Base-by-base conservation (phyloP, 2,888 invertebrate species). In the Zhuqinia jingwanae region DNA sequence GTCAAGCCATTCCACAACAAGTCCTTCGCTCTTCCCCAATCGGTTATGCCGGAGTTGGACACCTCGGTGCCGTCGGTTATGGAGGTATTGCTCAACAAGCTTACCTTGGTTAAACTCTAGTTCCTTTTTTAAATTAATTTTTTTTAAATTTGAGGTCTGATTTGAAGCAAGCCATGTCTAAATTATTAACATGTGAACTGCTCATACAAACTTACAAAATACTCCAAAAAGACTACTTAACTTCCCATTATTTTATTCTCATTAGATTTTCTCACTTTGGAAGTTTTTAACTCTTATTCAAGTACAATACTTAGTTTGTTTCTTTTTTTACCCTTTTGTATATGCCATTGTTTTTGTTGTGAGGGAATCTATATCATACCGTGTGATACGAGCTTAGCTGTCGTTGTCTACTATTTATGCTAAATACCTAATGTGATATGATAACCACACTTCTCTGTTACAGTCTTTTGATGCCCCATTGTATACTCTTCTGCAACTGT, bases 371-470 rank as follows among this genome's bases (percentile, higher is more conserved):
- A 20, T 22, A 0, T 53, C 11, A 22, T 11, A 10, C 10, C 47
- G 11, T 56, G 60, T 60, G 60, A 60, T 60, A 60, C 56, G 56
- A 60, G 1, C 58, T 60, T 60, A 27, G n/a, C n/a, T n/a, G n/a
- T 60, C 30, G 60, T 60, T 60, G 60, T 60, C 11, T 60, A 60
- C 15, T 60, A n/a, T 60, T 30, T 60, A 56, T 56, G 56, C 53
- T 58, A 56, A 10, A 56, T 56, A 56, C 56, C 20, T 58, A 3
- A 25, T 58, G 58, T 58, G 58, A 58, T 58, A 58, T 25, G n/a
- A n/a, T n/a, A n/a, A n/a, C 13, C 22, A 10, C 22, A 58, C 58
- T 25, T 25, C 25, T 58, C 58, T 27, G n/a, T 60, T 60, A 15
- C 27, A 27, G 27, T 17, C 47, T n/a, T 17, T 30, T 60, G 58